These are phyloP conservation scores for Shinisaurus crocodilurus DNA, from an alignment of 2,113 vertebrate species.

Conservation along the genomic window DNA sequence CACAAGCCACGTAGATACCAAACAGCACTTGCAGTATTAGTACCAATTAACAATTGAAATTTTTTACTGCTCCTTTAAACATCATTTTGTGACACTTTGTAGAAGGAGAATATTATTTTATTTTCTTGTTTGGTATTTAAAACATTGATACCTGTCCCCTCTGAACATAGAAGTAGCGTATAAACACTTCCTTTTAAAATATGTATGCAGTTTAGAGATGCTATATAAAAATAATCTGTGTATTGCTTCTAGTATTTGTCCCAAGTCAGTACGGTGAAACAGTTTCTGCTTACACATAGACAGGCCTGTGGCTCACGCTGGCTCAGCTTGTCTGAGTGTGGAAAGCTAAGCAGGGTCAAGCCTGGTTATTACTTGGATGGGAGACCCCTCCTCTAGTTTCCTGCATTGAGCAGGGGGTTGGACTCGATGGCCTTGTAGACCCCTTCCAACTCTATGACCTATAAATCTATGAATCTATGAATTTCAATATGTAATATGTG, in stretches of 20 bases:
- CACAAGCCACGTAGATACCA: background rate
- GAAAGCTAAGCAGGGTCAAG: too few species aligned
- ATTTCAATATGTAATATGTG: slow-evolving; percentile 49
- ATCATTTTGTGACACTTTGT: background rate
- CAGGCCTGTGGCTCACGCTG: too few species aligned
- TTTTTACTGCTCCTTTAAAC: background rate
- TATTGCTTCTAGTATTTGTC: slow-evolving; percentile 1
- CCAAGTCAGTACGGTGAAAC: slow-evolving; percentile 12
- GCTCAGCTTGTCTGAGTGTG: too few species aligned
- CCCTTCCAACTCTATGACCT: too few species aligned
- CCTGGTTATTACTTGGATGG: too few species aligned
- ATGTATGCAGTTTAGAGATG: slow-evolving; percentile 15
- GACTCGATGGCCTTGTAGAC: too few species aligned
- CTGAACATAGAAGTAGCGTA: background rate
- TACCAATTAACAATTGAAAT: background rate
- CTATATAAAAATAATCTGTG: slow-evolving; percentile 12
- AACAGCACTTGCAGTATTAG: background rate
- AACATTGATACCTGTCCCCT: background rate
- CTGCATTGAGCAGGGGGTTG: too few species aligned
- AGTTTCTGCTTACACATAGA: rapidly evolving
- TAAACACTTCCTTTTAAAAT: slow-evolving; percentile 8
- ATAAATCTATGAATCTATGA: too few species aligned
- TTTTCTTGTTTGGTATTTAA: background rate
- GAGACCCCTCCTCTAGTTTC: too few species aligned
- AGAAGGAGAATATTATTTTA: background rate